phyloP scores from a whole-genome alignment of 2,888 invertebrate species.

The Tenodera sinensis region DNA sequence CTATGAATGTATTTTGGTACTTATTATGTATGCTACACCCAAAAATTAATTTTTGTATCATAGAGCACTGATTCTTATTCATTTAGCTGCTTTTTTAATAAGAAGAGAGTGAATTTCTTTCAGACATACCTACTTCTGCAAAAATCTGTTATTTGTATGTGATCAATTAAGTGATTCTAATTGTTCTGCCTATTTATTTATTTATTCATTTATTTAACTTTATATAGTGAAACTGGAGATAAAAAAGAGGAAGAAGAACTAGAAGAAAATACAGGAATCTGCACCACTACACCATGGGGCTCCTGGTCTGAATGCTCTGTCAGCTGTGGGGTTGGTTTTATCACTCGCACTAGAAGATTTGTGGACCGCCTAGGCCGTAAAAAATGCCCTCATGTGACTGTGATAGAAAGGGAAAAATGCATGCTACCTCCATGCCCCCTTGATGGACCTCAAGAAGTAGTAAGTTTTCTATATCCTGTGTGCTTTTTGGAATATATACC shows the following conservation, averaged over 20 bases:
- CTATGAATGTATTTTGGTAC: no score
- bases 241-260: conserved; percentile 35
- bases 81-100: no score
- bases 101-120: no score
- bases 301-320: conserved; percentile 84
- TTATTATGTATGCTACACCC: no score
- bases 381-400: conserved; percentile 72
- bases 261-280: conserved; percentile 50
- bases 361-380: conserved; percentile 71
- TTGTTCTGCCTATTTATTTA: not conserved
- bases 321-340: conserved; percentile 76
- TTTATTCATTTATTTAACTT: not conserved
- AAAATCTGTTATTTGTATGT: no score
- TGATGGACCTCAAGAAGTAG: conserved; percentile 31
- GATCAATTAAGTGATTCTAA: no score
- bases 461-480: not conserved
- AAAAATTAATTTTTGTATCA: no score
- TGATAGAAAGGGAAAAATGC: conserved; percentile 77
- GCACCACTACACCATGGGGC: conserved; percentile 69
- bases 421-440: conserved; percentile 64
- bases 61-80: no score
- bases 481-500: no score
- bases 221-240: not conserved
- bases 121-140: no score
- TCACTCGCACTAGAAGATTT: conserved; percentile 71